Evolutionary conservation across 2,888 invertebrate genomes (phyloP).

Genomic region (Salpingus planirostris): DNA sequence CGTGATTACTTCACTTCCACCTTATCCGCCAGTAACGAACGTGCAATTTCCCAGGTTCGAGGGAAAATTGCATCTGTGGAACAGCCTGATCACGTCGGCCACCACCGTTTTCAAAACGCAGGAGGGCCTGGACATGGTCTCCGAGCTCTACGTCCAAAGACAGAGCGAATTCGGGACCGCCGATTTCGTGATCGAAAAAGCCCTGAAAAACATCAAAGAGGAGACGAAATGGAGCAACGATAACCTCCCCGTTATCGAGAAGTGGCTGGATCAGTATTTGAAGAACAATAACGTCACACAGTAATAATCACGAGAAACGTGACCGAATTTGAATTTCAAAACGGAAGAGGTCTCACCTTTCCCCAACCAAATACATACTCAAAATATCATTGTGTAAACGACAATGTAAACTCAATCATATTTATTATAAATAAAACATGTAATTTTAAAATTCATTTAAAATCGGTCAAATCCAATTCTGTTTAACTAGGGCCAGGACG

Average conservation of each 20-base stretch:
- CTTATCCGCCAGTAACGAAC: too few relatives aligned
- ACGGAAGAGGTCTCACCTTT: too few relatives aligned
- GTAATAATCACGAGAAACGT: too few relatives aligned
- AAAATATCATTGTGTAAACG: too few relatives aligned
- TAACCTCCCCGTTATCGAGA: slow-evolving; percentile 64
- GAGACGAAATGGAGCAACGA: slow-evolving; percentile 70
- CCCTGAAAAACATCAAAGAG: slow-evolving; percentile 62
- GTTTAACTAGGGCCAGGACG: slow-evolving; percentile 31
- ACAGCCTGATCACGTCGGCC: slow-evolving; percentile 63
- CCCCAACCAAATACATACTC: too few relatives aligned
- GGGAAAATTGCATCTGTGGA: slow-evolving; percentile 66
- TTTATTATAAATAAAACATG: slow-evolving; percentile 3
- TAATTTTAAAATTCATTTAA: neutral
- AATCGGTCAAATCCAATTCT: slow-evolving; percentile 30
- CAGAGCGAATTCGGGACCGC: slow-evolving; percentile 64
- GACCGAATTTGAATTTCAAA: slow-evolving; percentile 1
- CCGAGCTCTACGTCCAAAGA: slow-evolving; percentile 52
- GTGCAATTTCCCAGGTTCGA: slow-evolving; percentile 51
- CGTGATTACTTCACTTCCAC: too few relatives aligned
- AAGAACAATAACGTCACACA: slow-evolving; percentile 23
- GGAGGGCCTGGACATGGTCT: slow-evolving; percentile 61
- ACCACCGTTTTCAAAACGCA: slow-evolving; percentile 69
- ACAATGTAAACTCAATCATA: too few relatives aligned
- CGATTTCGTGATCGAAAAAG: slow-evolving; percentile 63
- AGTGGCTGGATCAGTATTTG: slow-evolving; percentile 58